Evolutionary conservation across 1,140 invertebrate genomes (phyloP).

Genomic region (Ganaspis sp.): DNA sequence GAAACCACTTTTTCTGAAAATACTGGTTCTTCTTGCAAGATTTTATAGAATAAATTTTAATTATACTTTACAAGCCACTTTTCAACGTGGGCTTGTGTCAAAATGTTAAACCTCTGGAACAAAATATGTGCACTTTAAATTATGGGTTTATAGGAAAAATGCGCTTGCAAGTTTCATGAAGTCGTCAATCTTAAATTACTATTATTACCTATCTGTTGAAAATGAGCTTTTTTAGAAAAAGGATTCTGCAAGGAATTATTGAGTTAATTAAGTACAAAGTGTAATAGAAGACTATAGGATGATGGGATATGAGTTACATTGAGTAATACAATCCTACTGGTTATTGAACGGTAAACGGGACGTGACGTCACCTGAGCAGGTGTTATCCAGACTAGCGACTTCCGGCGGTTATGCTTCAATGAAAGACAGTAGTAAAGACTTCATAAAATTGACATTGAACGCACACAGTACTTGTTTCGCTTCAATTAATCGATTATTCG

Average conservation of each 20-base stretch:
- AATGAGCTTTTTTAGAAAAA: neutral
- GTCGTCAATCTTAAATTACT: too few relatives aligned
- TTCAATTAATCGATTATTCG: constrained; percentile 6
- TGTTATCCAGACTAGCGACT: constrained; percentile 50
- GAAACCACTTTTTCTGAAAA: too few relatives aligned
- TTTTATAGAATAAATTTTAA: too few relatives aligned
- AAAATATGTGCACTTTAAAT: too few relatives aligned
- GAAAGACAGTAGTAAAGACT: constrained; percentile 3
- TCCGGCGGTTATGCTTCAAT: constrained; percentile 50
- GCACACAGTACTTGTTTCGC: neutral
- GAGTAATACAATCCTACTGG: constrained; percentile 40
- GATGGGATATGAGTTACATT: too few relatives aligned
- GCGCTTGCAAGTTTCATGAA: too few relatives aligned
- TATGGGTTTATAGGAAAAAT: too few relatives aligned
- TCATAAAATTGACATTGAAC: constrained; percentile 25
- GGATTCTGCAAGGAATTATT: neutral
- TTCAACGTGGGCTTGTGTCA: too few relatives aligned
- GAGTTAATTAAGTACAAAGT: constrained; percentile 21
- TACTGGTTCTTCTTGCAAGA: too few relatives aligned
- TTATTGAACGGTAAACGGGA: constrained; percentile 54
- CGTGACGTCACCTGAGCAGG: constrained; percentile 54
- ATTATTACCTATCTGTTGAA: constrained; percentile 37
- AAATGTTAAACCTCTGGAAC: too few relatives aligned
- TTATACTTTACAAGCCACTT: too few relatives aligned
- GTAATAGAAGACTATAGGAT: constrained; percentile 12